phyloP scores from a whole-genome alignment of 2,797 vertebrate species.

The Dendrocincla fuliginosa region DNA sequence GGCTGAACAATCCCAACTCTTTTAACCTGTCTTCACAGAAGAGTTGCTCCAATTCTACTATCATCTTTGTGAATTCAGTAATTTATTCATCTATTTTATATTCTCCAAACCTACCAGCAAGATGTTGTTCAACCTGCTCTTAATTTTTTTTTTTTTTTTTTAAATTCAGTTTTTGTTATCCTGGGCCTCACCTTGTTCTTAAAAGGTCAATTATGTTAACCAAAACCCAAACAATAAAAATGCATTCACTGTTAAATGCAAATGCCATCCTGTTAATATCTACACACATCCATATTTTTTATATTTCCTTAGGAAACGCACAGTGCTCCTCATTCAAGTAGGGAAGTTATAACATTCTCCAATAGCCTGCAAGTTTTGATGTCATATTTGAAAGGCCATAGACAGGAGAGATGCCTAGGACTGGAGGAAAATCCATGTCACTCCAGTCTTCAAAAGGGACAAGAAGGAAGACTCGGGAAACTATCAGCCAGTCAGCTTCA shows the following conservation, averaged over 20 bases:
- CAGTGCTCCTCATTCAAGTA: background rate
- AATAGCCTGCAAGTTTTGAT: background rate
- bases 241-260: background rate
- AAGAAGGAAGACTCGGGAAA: background rate
- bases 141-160: background rate
- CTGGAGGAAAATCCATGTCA: background rate
- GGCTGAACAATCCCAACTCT: background rate
- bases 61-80: background rate
- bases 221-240: background rate
- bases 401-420: background rate
- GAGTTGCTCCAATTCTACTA: background rate
- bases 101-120: background rate
- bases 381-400: background rate
- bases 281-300: background rate
- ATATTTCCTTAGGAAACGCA: background rate
- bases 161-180: background rate
- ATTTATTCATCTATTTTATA: background rate
- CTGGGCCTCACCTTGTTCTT: background rate
- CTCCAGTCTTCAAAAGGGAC: background rate
- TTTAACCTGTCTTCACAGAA: background rate
- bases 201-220: background rate
- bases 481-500: background rate
- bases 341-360: background rate
- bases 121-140: background rate
- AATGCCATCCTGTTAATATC: background rate